Evolutionary conservation across 2,797 vertebrate genomes (phyloP).

Genomic region (Thripadectes ignobilis): DNA sequence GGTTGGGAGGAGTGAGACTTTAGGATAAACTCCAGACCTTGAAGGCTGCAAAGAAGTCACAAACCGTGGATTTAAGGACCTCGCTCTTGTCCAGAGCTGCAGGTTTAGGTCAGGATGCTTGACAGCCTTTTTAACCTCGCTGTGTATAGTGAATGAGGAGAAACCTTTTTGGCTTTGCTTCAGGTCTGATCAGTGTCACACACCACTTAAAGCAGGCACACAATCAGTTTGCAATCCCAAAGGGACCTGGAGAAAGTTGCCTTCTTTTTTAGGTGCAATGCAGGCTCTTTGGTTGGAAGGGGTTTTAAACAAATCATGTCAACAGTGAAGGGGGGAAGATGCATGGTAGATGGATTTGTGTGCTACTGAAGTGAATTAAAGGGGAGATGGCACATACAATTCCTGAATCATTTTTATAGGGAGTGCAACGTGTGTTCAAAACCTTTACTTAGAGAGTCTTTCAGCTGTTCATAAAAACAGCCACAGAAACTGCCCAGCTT

Average conservation of each 20-base stretch:
- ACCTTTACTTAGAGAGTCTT: accelerated
- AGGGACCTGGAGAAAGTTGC: neutral
- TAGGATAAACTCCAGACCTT: neutral
- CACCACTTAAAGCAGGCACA: neutral
- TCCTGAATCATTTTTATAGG: neutral
- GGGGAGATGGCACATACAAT: neutral
- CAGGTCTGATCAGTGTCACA: neutral
- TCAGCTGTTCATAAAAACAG: neutral
- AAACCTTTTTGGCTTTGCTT: neutral
- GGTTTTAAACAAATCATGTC: neutral
- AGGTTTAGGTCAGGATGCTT: neutral
- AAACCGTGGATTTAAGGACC: neutral
- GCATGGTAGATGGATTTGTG: neutral
- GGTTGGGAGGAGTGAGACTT: neutral
- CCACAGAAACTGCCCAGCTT: neutral
- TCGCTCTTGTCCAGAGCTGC: neutral
- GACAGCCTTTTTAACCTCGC: neutral
- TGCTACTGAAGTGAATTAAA: neutral
- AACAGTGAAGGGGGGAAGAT: neutral
- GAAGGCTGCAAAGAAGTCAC: neutral
- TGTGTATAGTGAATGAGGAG: neutral
- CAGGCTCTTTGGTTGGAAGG: neutral
- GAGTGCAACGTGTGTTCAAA: neutral
- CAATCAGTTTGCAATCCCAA: neutral
- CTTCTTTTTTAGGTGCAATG: accelerated